Base-by-base conservation (phyloP, 2,113 vertebrate species). In the Dolichallabes microphthalmus region DNA sequence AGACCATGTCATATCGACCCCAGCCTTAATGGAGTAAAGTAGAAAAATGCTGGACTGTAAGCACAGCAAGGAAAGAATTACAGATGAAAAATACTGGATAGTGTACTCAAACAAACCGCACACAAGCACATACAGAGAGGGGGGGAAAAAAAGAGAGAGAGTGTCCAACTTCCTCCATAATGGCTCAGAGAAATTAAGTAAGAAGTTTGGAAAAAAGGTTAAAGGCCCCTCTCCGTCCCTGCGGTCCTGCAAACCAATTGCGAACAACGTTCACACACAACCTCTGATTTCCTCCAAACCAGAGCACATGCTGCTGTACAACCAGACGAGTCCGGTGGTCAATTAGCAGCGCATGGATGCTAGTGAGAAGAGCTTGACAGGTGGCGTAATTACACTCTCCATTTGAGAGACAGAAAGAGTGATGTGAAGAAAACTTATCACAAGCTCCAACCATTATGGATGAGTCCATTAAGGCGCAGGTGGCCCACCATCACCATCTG, bases 311-410 rank as follows among this genome's bases (percentile, higher is more conserved):
- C 22, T 35, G 53, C 74, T 81, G 63, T 19, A 63, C 78, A 71
- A 63, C 82, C 83, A 82, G 80, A 74, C 75, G 4, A 84, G 60
- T 25, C 84, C 69, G 86, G 30, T 73, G 87, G 88, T 87, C 88
- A 89, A 86, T 85, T 84, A 87, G 83, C 83, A 87, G 85, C 35
- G 57, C 58, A 58, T 61, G 66, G 14, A 53, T 11, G 45, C 71
- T 66, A 57, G 76, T 63, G 30, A 75, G 83, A 83, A 77, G 52
- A 27, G 73, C 74, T 81, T 79, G 66, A 85, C 82, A 82, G 86
- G 86, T 85, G 88, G 86, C 82, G 77, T 85, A 87, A 89, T 87
- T 89, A 87, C 77, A 82, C 55, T 83, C 88, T 85, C 83, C 71
- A 83, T 75, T 79, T 85, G 78, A 85, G 79, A 87, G 82, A 84